phyloP scores from a whole-genome alignment of 2,888 invertebrate species.

The Stenoptilia bipunctidactyla region DNA sequence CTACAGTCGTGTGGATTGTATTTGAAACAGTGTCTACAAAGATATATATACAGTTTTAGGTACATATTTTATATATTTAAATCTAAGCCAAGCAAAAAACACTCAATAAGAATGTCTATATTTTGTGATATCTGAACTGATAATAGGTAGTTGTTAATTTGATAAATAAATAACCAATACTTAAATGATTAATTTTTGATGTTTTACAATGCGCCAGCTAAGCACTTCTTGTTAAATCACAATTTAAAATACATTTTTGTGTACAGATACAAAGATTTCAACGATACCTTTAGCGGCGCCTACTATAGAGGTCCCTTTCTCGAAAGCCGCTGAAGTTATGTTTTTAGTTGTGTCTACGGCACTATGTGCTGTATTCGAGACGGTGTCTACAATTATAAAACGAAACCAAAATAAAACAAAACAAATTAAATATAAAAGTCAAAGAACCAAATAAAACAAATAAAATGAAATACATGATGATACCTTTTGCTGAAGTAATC shows the following conservation, averaged over 20 bases:
- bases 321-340: constrained; percentile 30
- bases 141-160: no score
- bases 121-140: no score
- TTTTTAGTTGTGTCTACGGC: constrained; percentile 38
- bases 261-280: constrained; percentile 2
- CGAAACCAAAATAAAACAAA: no score
- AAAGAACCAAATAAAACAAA: neutral
- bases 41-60: neutral
- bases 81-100: no score
- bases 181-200: no score
- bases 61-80: no score
- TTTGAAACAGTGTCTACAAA: constrained; percentile 14
- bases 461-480: neutral
- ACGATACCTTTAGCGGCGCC: constrained; percentile 30
- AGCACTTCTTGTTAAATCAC: no score
- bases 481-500: constrained; percentile 28
- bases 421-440: no score
- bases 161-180: no score
- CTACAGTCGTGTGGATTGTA: constrained; percentile 18
- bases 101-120: no score
- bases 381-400: constrained; percentile 29
- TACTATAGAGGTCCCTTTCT: constrained; percentile 31
- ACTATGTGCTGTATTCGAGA: constrained; percentile 26
- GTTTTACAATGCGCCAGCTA: no score
- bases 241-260: no score